These are phyloP conservation scores for Choristoneura fumiferana DNA, from an alignment of 1,140 invertebrate genomes.

Conservation along the genomic window DNA sequence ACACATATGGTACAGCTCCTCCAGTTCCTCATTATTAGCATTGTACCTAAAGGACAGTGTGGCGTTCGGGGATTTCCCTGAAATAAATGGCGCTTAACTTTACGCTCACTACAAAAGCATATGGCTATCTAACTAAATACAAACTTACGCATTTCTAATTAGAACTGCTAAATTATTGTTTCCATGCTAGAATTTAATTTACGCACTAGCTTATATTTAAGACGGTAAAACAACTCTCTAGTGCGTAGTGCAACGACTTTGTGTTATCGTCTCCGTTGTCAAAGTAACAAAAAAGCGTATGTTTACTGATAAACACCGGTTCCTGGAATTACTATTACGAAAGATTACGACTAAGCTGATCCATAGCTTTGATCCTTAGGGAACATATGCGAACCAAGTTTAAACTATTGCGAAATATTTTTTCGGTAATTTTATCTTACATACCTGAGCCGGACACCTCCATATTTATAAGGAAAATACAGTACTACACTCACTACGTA, in stretches of 20 bases:
- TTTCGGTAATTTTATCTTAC: conserved; percentile 16
- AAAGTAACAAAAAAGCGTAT: conserved; percentile 38
- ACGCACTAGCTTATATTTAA: conserved; percentile 8
- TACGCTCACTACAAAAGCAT: conserved; percentile 1
- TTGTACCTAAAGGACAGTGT: conserved; percentile 84
- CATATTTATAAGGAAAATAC: conserved; percentile 36
- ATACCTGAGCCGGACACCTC: conserved; percentile 54
- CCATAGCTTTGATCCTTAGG: not conserved
- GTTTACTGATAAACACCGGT: conserved; percentile 17
- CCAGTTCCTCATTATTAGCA: conserved; percentile 84
- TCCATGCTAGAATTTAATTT: not conserved
- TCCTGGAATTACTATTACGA: not conserved
- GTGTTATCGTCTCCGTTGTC: conserved; percentile 51
- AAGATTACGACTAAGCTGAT: not conserved
- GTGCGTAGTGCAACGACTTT: conserved; percentile 26
- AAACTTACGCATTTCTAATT: not conserved
- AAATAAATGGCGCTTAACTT: conserved; percentile 32
- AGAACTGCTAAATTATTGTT: not conserved
- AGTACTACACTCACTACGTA: not conserved
- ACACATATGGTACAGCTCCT: conserved; percentile 82
- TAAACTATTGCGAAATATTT: conserved; percentile 13
- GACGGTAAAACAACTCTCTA: conserved; percentile 6
- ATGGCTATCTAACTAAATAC: too few relatives aligned
- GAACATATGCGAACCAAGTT: not conserved
- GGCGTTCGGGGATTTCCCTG: conserved; percentile 83